Evolutionary conservation across 2,797 vertebrate species (phyloP).

Genomic region (Sternotherus odoratus): DNA sequence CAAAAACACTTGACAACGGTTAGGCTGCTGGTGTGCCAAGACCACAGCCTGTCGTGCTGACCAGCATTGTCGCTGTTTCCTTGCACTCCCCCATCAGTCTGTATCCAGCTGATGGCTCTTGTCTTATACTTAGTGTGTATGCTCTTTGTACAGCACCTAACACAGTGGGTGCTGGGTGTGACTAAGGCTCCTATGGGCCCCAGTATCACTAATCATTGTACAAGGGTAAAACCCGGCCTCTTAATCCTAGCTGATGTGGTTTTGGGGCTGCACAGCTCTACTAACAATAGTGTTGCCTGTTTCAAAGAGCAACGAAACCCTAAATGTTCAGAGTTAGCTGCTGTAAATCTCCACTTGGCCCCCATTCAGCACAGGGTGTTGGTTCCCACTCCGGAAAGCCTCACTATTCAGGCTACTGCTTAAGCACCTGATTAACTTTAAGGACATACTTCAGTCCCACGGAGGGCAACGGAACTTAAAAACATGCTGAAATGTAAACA

Average conservation of each 20-base stretch:
- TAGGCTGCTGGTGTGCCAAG: too few relatives aligned
- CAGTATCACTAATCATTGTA: too few relatives aligned
- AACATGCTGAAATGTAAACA: background rate
- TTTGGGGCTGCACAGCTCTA: background rate
- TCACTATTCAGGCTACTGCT: background rate
- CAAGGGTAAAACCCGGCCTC: background rate
- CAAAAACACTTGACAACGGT: too few relatives aligned
- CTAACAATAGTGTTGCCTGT: background rate
- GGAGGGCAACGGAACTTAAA: background rate
- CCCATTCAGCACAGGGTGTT: background rate
- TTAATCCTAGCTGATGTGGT: background rate
- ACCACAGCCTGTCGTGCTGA: too few relatives aligned
- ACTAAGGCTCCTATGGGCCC: too few relatives aligned
- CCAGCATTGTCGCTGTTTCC: too few relatives aligned
- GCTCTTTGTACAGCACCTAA: too few relatives aligned
- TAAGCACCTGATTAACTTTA: background rate
- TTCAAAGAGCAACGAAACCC: background rate
- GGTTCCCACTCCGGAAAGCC: background rate
- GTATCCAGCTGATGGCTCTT: too few relatives aligned
- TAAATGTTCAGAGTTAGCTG: background rate
- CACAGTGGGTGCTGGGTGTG: too few relatives aligned
- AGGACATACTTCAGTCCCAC: background rate
- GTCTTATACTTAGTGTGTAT: too few relatives aligned
- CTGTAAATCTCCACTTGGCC: background rate
- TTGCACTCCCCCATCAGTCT: too few relatives aligned